These are phyloP conservation scores for Drosophila yooni DNA, from an alignment of 2,888 invertebrate genomes.

Conservation along the genomic window DNA sequence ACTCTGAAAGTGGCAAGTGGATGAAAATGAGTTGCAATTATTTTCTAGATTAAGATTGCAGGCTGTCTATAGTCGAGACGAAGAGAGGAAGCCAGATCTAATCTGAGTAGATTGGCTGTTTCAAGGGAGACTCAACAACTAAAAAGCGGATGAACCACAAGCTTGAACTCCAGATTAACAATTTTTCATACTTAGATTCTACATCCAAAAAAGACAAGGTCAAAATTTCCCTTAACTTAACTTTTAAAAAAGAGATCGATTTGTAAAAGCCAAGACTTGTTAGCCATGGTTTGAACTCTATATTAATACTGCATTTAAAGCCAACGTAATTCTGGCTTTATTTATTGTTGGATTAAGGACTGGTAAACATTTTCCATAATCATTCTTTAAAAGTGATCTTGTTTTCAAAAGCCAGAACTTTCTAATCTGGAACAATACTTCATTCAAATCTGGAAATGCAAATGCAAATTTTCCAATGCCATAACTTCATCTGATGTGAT, in stretches of 20 bases:
- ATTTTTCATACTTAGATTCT: neutral
- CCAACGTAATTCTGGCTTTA: too few relatives aligned
- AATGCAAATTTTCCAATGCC: neutral
- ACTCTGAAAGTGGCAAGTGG: slow-evolving; percentile 48
- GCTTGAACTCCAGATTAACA: neutral
- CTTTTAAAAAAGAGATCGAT: too few relatives aligned
- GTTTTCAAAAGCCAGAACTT: too few relatives aligned
- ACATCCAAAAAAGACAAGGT: neutral
- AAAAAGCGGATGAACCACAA: too few relatives aligned
- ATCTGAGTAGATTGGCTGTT: neutral
- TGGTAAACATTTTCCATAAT: too few relatives aligned
- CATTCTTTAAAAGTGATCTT: too few relatives aligned
- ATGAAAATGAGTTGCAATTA: neutral
- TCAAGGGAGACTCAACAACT: neutral
- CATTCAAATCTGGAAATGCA: neutral
- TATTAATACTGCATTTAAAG: neutral
- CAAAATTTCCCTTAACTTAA: too few relatives aligned
- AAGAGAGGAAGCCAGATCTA: neutral
- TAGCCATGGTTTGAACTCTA: neutral
- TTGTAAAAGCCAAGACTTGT: neutral
- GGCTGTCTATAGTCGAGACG: neutral
- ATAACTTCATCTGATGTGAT: neutral
- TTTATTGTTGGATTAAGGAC: too few relatives aligned
- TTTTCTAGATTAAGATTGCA: neutral
- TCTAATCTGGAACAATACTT: too few relatives aligned